These are phyloP conservation scores for Nesoenas mayeri DNA, from an alignment of 2,113 vertebrate genomes.

Conservation along the genomic window DNA sequence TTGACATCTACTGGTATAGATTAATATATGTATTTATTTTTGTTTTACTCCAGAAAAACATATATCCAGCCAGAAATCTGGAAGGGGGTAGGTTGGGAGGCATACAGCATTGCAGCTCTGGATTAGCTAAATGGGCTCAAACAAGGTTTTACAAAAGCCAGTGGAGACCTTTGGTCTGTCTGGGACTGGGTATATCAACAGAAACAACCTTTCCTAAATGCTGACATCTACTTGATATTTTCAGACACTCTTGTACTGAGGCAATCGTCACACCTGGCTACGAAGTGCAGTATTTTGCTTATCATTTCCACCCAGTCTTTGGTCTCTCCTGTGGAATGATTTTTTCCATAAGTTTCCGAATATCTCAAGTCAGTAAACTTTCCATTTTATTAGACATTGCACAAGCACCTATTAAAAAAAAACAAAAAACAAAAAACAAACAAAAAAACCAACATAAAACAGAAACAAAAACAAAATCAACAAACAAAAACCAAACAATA, in stretches of 20 bases:
- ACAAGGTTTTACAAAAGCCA: not conserved
- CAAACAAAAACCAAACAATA: no score
- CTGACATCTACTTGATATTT: not conserved
- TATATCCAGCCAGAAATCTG: not conserved
- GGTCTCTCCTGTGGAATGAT: not conserved
- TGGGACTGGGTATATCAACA: not conserved
- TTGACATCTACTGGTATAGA: not conserved
- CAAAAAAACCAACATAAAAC: no score
- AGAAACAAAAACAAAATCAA: no score
- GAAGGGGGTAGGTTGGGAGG: not conserved
- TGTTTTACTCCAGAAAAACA: not conserved
- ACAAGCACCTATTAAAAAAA: not conserved
- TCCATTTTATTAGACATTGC: not conserved
- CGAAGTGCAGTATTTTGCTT: not conserved
- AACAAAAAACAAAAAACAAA: no score
- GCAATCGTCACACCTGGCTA: not conserved
- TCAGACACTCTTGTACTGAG: not conserved
- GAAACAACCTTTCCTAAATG: not conserved
- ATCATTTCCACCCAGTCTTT: not conserved
- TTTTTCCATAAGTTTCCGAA: not conserved
- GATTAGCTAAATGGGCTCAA: not conserved
- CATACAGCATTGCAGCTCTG: not conserved
- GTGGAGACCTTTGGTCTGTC: not conserved
- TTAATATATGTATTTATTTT: not conserved
- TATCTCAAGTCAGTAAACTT: not conserved